Percentiles rank a stretch among this genome's conserved stretches.
Conservation (phyloP, 2,888 invertebrate species). For the Torymus texanus region DNA sequence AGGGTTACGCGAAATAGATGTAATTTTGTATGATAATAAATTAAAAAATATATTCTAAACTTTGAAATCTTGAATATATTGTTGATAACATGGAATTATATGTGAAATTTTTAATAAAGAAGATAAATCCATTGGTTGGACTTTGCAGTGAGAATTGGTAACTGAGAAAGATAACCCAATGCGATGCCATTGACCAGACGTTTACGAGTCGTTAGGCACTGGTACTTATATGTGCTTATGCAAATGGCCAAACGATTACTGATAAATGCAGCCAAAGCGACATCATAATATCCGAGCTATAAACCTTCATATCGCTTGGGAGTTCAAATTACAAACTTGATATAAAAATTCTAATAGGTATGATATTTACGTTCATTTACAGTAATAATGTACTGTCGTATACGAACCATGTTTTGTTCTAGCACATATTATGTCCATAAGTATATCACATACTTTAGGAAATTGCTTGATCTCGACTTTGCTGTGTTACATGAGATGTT, state of each 20-base stretch:
- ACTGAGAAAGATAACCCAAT: conserved; percentile 12
- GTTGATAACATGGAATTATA: no score
- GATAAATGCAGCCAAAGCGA: conserved; percentile 57
- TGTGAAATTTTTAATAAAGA: no score
- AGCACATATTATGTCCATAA: background rate
- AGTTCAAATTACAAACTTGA: conserved; percentile 50
- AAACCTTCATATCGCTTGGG: conserved; percentile 53
- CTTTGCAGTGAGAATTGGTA: conserved; percentile 9
- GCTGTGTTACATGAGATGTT: no score
- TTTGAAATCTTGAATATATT: no score
- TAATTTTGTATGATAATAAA: no score
- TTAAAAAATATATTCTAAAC: no score
- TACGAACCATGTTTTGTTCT: background rate
- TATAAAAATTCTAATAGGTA: background rate
- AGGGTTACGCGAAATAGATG: no score
- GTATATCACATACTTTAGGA: no score
- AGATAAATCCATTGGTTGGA: no score
- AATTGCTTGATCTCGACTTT: background rate
- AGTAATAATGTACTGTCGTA: conserved; percentile 11
- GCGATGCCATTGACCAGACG: conserved; percentile 20
- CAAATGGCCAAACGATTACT: conserved; percentile 54
- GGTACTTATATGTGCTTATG: conserved; percentile 51
- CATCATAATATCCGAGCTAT: conserved; percentile 62
- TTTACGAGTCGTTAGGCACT: conserved; percentile 46
- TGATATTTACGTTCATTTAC: conserved; percentile 20